Conservation (phyloP, 2,888 invertebrate genomes). For the Thelaira solivaga region DNA sequence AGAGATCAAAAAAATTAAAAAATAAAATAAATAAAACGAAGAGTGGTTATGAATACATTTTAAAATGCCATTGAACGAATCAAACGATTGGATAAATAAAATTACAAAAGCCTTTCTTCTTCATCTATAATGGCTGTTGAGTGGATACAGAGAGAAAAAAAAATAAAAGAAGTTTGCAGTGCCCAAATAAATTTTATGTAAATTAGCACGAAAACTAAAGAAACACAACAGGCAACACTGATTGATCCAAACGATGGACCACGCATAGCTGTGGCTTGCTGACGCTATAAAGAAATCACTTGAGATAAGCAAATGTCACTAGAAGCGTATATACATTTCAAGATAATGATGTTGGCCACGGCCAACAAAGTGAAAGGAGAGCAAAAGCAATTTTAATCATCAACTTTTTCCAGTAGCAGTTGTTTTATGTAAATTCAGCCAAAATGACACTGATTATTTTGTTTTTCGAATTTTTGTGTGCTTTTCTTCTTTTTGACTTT, state of each 20-base stretch:
- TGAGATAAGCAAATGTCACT: conserved; percentile 65
- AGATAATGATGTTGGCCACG: neutral
- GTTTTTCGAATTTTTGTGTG: neutral
- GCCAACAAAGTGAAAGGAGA: conserved; percentile 57
- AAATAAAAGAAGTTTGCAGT: neutral
- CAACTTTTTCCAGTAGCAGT: conserved; percentile 49
- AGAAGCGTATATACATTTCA: conserved; percentile 24
- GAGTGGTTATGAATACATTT: conserved; percentile 54
- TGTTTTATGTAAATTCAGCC: conserved; percentile 40
- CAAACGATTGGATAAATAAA: conserved; percentile 46
- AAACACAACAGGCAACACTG: conserved; percentile 6
- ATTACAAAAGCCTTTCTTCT: conserved; percentile 33
- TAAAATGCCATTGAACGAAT: conserved; percentile 36
- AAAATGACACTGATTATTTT: conserved; percentile 36
- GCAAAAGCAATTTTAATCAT: conserved; percentile 26
- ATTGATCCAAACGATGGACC: neutral
- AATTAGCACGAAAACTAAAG: conserved; percentile 67
- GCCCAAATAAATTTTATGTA: conserved; percentile 71
- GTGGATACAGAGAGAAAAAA: neutral
- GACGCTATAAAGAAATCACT: conserved; percentile 66
- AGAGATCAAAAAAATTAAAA: neutral
- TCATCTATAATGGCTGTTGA: conserved; percentile 24
- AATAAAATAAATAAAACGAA: no score
- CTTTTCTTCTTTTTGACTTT: neutral
- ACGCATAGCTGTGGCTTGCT: conserved; percentile 42